Percentiles rank a stretch among this genome's conserved stretches.
These are phyloP conservation scores for Corapipo altera DNA, from an alignment of 2,113 vertebrate species.

Conservation along the genomic window DNA sequence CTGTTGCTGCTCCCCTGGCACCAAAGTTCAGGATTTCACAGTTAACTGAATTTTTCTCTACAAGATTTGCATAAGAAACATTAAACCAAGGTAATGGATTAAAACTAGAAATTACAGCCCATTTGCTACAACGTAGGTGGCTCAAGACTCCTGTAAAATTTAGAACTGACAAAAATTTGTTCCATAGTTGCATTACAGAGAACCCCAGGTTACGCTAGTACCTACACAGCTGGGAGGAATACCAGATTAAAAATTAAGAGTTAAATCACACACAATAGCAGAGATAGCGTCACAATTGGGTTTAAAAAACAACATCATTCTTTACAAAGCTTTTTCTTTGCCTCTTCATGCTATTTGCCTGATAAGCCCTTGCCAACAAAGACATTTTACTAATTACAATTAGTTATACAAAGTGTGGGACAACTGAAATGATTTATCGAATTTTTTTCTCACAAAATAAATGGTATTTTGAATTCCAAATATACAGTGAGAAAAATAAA, in stretches of 20 bases:
- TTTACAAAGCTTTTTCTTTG: conserved; percentile 46
- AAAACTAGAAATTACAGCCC: background rate
- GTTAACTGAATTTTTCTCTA: background rate
- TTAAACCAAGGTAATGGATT: background rate
- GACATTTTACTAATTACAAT: conserved; percentile 70
- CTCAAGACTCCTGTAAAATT: background rate
- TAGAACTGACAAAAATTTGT: background rate
- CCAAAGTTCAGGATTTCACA: background rate
- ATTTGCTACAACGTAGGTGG: background rate
- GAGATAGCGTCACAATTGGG: conserved; percentile 60
- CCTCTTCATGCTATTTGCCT: conserved; percentile 38
- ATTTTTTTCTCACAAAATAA: conserved; percentile 60
- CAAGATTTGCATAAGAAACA: background rate
- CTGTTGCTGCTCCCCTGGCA: background rate
- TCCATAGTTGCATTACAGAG: background rate
- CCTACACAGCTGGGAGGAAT: conserved; percentile 1
- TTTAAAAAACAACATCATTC: conserved; percentile 40
- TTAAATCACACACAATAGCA: conserved; percentile 48
- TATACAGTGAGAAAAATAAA: conserved; percentile 50
- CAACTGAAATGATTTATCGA: conserved; percentile 70
- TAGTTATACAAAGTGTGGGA: conserved; percentile 61
- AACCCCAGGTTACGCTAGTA: conserved; percentile 23
- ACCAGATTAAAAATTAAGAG: conserved; percentile 66
- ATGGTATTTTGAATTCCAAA: conserved; percentile 57
- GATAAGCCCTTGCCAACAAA: conserved; percentile 72